Evolutionary conservation across 2,113 vertebrate genomes (phyloP).

Genomic region (Myiopsitta monachus): DNA sequence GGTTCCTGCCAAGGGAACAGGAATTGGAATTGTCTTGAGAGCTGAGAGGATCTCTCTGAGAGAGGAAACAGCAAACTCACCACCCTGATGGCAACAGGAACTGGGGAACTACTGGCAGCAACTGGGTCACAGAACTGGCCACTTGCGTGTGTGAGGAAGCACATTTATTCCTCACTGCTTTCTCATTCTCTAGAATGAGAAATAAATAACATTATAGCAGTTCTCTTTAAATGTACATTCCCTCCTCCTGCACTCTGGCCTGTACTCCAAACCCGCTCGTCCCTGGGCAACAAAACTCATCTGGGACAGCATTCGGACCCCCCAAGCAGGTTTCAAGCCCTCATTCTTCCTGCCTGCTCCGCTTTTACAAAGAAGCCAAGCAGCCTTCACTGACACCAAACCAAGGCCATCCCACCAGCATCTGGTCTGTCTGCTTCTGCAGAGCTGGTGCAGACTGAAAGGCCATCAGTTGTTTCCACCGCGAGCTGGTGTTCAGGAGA

Average conservation of each 20-base stretch:
- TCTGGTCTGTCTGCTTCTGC: neutral
- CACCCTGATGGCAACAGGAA: neutral
- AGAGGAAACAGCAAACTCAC: neutral
- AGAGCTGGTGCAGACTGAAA: accelerated
- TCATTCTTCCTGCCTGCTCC: neutral
- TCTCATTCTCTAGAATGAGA: neutral
- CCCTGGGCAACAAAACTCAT: neutral
- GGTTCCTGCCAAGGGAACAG: neutral
- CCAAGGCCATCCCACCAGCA: neutral
- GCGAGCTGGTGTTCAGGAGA: neutral
- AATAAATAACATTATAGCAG: accelerated
- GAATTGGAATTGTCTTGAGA: accelerated
- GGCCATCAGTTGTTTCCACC: accelerated
- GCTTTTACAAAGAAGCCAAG: neutral
- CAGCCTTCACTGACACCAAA: too few species aligned
- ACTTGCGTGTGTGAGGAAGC: neutral
- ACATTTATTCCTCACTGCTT: neutral
- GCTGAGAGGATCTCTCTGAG: neutral
- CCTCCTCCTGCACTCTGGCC: neutral
- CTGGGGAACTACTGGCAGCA: neutral
- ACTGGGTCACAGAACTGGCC: neutral
- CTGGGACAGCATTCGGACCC: neutral
- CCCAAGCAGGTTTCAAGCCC: neutral
- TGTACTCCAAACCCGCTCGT: neutral
- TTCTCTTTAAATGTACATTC: neutral